Evolutionary conservation across 1,140 invertebrate species (phyloP), one percentile per base, ranked within the genome.

Genomic region (Trichonephila clavipes): DNA sequence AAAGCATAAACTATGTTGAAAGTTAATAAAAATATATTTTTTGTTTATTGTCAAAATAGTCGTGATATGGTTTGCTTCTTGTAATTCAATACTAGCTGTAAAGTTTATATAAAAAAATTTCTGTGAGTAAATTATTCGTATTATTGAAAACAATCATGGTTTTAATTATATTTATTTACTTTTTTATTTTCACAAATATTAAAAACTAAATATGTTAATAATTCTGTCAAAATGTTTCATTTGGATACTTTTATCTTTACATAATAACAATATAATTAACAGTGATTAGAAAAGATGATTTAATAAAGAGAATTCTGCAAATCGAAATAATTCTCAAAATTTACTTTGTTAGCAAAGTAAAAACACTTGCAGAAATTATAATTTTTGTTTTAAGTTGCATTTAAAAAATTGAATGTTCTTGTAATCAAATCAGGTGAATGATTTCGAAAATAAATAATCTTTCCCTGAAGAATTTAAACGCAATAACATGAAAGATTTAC

Each of bases 371-470:
- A 6, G 72, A 40, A 77, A 77, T 77, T 77, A 28, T 6, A 77
- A 19, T 77, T 77, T 24, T 77, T 51, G 7, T 14, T 34, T 77
- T 16, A 77, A 28, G 16, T 77, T 34, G 14, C 34, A 77, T 77
- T 77, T 77, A 40, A 77, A 77, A 16, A 77, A 77, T 40, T 34
- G 72, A 77, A 40, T 19, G 0, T 77, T 28, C 16, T 34, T 12
- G 34, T 77, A 40, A 77, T 77, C 34, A 28, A 77, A 77, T 77
- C 72, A 34, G 69, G 69, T 16, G 69, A 28, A 3, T 4, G 28
- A 14, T 77, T 77, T 77, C 19, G 72, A 77, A 77, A 77, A 77
- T 77, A 77, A 77, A 77, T 77, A 77, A 77, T 77, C 72, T 28
- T 18, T 77, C 34, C 72, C 72, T 34, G 72, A 77, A 77, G 72